Conservation (phyloP, 2,113 vertebrate genomes). For the Thinocorus orbignyianus region DNA sequence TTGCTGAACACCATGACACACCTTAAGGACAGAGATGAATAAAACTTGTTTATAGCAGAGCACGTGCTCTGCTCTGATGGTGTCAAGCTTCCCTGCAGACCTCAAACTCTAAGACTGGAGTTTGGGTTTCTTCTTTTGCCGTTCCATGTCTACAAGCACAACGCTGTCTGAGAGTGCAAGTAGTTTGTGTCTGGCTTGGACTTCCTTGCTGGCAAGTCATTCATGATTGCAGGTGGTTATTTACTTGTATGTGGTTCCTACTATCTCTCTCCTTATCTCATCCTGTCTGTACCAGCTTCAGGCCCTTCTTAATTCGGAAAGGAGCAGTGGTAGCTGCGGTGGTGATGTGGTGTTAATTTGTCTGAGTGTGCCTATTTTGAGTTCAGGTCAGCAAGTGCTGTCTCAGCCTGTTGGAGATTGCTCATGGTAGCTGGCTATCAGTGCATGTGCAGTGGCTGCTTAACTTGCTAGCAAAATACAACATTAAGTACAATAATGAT, state of each 20-base stretch:
- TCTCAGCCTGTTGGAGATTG: neutral
- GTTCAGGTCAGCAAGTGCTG: neutral
- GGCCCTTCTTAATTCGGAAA: neutral
- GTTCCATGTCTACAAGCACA: fast-evolving
- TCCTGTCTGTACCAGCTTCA: neutral
- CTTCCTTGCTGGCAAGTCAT: neutral
- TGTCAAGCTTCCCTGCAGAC: neutral
- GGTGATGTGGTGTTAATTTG: neutral
- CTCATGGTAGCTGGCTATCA: fast-evolving
- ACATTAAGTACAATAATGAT: neutral
- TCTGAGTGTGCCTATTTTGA: neutral
- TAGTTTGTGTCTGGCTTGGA: neutral
- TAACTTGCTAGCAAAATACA: neutral
- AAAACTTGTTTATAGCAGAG: neutral
- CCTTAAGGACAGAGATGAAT: neutral
- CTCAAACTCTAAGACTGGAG: neutral
- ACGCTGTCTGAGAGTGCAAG: neutral
- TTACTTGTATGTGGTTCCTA: neutral
- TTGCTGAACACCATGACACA: neutral
- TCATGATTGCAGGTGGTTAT: neutral
- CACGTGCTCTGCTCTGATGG: fast-evolving
- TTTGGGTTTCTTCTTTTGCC: neutral
- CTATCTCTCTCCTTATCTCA: conserved; percentile 27
- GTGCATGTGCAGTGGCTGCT: fast-evolving
- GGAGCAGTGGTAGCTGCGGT: neutral